These are phyloP conservation scores for Sarotherodon lohbergeri DNA, from an alignment of 2,113 vertebrate genomes.

Conservation along the genomic window DNA sequence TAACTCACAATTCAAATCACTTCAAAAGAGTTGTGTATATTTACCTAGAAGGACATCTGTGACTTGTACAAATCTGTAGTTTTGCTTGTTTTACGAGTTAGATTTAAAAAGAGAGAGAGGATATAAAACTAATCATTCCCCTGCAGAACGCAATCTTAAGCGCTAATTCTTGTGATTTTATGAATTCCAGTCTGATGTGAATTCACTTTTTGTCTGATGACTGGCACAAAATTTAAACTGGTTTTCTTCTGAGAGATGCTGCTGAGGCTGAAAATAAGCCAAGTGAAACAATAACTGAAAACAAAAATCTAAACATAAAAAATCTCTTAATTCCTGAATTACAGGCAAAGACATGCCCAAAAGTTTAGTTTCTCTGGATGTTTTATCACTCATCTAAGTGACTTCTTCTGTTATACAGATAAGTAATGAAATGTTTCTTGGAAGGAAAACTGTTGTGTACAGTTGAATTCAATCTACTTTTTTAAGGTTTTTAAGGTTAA, in stretches of 20 bases:
- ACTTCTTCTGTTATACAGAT: not conserved
- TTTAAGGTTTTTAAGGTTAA: not conserved
- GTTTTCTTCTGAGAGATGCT: not conserved
- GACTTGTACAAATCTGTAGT: not conserved
- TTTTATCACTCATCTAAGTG: not conserved
- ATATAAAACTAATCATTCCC: not conserved
- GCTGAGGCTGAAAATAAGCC: not conserved
- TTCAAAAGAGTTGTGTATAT: not conserved
- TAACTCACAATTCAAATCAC: not conserved
- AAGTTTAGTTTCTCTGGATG: fast-evolving
- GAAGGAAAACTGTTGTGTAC: not conserved
- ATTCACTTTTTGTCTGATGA: not conserved
- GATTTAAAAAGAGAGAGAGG: not conserved
- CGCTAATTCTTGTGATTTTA: not conserved
- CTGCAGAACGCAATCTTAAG: not conserved
- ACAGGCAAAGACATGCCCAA: not conserved
- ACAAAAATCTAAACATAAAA: not conserved
- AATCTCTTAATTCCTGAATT: not conserved
- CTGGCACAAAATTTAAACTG: not conserved
- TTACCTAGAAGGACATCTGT: not conserved
- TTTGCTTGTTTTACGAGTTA: not conserved
- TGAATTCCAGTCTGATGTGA: not conserved
- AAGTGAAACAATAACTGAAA: not conserved
- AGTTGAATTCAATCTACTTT: not conserved
- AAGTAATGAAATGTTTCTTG: not conserved